Conservation (phyloP, 2,797 vertebrate genomes). For the Scomberomorus guttatus region DNA sequence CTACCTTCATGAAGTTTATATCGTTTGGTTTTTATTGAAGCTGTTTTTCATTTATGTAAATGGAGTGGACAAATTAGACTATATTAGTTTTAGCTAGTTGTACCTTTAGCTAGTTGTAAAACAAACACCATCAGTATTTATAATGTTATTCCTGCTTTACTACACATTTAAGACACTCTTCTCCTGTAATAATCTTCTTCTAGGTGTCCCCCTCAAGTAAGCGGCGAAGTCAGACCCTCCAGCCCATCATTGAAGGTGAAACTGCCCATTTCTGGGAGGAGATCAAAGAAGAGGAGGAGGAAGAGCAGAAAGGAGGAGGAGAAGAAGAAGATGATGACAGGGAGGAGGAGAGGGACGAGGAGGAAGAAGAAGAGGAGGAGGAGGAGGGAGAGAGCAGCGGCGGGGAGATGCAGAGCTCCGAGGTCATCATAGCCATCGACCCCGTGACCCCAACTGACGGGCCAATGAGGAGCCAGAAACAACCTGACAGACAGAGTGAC, state of each 20-base stretch:
- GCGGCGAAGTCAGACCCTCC: constrained; percentile 93
- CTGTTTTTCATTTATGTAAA: too few relatives aligned
- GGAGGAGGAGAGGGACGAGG: constrained; percentile 65
- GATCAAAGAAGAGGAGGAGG: constrained; percentile 91
- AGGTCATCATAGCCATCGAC: constrained; percentile 90
- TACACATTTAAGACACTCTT: not conserved
- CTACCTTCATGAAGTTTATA: too few relatives aligned
- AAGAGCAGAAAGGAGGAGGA: constrained; percentile 79
- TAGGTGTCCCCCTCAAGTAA: constrained; percentile 96
- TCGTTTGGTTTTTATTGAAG: too few relatives aligned
- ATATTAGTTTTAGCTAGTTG: too few relatives aligned
- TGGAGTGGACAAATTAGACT: too few relatives aligned
- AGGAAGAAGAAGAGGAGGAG: constrained; percentile 81
- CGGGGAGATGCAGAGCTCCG: constrained; percentile 89
- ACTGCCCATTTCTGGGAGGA: constrained; percentile 98
- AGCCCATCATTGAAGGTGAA: constrained; percentile 98
- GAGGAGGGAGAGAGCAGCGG: constrained; percentile 87
- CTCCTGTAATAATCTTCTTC: not conserved
- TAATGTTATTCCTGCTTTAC: not conserved
- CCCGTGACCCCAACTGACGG: constrained; percentile 78
- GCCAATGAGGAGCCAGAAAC: constrained; percentile 59
- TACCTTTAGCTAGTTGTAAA: too few relatives aligned
- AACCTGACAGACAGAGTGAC: constrained; percentile 45
- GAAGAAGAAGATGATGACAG: constrained; percentile 31
- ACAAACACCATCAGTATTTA: too few relatives aligned